phyloP scores from a whole-genome alignment of 1,140 invertebrate species.

The Saccostrea cuccullata region DNA sequence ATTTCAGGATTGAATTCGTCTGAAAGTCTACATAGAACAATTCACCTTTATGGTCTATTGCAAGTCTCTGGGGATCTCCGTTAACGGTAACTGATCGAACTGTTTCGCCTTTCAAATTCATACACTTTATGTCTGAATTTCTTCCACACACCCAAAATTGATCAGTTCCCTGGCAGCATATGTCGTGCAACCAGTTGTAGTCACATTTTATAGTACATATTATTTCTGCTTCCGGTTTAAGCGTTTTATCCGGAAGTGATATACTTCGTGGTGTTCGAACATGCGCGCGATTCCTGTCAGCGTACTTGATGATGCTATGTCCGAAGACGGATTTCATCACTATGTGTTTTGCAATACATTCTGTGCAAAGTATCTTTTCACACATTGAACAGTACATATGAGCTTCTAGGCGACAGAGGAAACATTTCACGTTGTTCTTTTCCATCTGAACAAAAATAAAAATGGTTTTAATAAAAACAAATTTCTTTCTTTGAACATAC shows the following conservation, averaged over 20 bases:
- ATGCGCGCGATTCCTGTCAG: not conserved
- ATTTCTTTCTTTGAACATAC: too few species aligned
- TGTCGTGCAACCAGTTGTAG: not conserved
- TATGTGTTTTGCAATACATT: not conserved
- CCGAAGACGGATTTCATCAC: not conserved
- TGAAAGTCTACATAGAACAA: conserved; percentile 2
- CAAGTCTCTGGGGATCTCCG: not conserved
- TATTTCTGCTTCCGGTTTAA: conserved; percentile 1
- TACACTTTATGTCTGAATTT: not conserved
- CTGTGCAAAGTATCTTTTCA: not conserved
- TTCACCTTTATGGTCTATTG: not conserved
- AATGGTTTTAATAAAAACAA: not conserved
- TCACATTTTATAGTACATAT: not conserved
- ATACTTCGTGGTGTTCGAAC: not conserved
- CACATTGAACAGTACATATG: conserved; percentile 7
- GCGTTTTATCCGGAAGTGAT: not conserved
- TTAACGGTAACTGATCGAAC: not conserved
- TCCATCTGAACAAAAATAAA: not conserved
- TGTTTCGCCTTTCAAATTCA: not conserved
- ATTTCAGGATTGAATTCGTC: not conserved
- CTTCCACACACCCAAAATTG: conserved; percentile 1
- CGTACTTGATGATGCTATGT: not conserved
- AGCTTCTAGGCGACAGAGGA: not conserved
- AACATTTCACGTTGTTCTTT: not conserved
- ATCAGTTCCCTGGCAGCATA: not conserved